Conservation (phyloP, 2,113 vertebrate genomes). For the Cnemophilus loriae region DNA sequence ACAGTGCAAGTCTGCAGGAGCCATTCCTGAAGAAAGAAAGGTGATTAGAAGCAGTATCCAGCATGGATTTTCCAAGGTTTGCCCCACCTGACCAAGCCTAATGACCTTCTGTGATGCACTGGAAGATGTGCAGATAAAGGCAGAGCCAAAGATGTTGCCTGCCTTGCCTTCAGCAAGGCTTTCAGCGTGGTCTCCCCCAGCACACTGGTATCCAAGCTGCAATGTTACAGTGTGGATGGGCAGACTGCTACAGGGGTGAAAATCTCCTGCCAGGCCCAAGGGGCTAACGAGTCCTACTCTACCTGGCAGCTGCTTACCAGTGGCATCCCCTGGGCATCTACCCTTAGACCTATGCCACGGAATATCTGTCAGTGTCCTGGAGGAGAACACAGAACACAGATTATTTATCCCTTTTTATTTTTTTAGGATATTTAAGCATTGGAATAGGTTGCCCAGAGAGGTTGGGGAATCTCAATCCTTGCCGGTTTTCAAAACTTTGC, state of each 20-base stretch:
- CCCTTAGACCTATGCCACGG: rapidly evolving
- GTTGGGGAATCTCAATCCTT: rapidly evolving
- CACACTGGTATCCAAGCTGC: background rate
- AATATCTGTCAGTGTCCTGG: background rate
- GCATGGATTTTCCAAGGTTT: background rate
- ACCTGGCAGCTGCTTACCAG: background rate
- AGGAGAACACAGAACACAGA: background rate
- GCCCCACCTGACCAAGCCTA: background rate
- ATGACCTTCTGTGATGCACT: background rate
- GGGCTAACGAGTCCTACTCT: background rate
- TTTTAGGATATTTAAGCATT: background rate
- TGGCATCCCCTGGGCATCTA: background rate
- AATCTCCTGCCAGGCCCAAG: background rate
- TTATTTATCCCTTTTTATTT: background rate
- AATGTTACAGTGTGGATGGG: background rate
- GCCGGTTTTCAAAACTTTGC: background rate
- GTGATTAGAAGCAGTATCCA: background rate
- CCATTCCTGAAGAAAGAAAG: background rate
- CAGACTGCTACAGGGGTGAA: background rate
- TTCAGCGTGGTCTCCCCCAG: background rate
- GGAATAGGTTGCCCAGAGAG: background rate
- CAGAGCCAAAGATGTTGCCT: background rate
- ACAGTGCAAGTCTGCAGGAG: background rate
- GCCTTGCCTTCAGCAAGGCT: background rate
- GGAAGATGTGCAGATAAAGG: background rate